Evolutionary conservation across 2,888 invertebrate genomes (phyloP).

Genomic region (Rugalucina vietnamica): DNA sequence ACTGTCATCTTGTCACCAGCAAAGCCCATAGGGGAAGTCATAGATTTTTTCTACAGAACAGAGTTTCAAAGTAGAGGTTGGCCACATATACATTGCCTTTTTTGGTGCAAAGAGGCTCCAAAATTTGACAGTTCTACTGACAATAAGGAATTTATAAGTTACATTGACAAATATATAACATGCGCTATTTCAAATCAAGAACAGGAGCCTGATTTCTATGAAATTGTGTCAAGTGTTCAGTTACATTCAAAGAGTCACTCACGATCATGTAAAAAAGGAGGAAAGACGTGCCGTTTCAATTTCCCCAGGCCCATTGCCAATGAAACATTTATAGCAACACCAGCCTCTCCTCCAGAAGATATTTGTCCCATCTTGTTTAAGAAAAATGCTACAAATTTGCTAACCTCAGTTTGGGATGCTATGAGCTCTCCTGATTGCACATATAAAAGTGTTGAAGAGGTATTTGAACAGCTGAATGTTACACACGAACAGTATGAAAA

Average conservation of each 20-base stretch:
- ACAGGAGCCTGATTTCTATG: constrained; percentile 35
- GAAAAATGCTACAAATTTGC: constrained; percentile 9
- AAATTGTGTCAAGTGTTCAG: constrained; percentile 48
- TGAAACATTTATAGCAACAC: constrained; percentile 30
- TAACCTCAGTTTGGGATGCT: constrained; percentile 27
- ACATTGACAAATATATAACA: constrained; percentile 43
- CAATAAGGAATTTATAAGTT: constrained; percentile 31
- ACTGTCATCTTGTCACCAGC: constrained; percentile 27
- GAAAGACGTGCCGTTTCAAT: constrained; percentile 44
- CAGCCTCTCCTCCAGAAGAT: not conserved
- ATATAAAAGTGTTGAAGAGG: not conserved
- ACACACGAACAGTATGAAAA: constrained; percentile 24
- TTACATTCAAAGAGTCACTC: constrained; percentile 55
- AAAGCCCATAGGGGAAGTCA: constrained; percentile 40
- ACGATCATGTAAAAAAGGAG: constrained; percentile 48
- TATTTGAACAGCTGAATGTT: constrained; percentile 12
- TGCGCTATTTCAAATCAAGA: constrained; percentile 39
- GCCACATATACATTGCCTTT: constrained; percentile 33
- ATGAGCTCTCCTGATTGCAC: not conserved
- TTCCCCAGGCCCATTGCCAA: constrained; percentile 45
- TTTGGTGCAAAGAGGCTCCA: constrained; percentile 34
- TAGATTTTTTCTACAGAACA: constrained; percentile 39
- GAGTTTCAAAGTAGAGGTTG: constrained; percentile 42
- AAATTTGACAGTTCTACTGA: constrained; percentile 3
- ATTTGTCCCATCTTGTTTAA: not conserved